Evolutionary conservation across 1,140 invertebrate species (phyloP).

Genomic region (Psix sp.): DNA sequence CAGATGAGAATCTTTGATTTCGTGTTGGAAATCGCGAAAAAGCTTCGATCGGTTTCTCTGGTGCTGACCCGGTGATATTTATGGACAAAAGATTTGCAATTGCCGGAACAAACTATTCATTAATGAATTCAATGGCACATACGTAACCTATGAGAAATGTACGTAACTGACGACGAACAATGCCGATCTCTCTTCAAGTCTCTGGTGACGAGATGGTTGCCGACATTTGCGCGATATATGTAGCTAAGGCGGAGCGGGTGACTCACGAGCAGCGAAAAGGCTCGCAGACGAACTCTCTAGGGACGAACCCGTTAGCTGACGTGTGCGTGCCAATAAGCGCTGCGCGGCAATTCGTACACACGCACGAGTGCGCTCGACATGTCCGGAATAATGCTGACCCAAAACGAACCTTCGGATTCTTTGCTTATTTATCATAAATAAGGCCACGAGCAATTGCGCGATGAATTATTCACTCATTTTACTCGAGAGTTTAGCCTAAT

Average conservation of each 20-base stretch:
- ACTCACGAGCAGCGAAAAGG: constrained; percentile 36
- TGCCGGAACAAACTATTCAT: constrained; percentile 30
- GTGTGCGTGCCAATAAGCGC: constrained; percentile 9
- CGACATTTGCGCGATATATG: constrained; percentile 30
- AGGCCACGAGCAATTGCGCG: constrained; percentile 24
- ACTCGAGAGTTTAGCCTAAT: constrained; percentile 12
- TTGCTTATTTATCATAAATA: constrained; percentile 13
- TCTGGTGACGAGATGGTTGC: constrained; percentile 41
- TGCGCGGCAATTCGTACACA: constrained; percentile 21
- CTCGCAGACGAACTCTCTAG: constrained; percentile 39
- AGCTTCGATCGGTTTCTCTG: constrained; percentile 14
- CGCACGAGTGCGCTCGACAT: constrained; percentile 7
- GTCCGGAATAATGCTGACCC: constrained; percentile 24
- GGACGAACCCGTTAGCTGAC: no score
- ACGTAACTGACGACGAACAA: constrained; percentile 39
- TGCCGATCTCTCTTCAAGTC: constrained; percentile 38
- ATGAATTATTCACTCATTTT: constrained; percentile 29
- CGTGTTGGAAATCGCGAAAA: constrained; percentile 6
- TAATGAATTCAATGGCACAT: constrained; percentile 37
- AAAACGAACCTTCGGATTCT: constrained; percentile 5
- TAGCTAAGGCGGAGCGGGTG: constrained; percentile 40
- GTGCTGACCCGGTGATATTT: constrained; percentile 39
- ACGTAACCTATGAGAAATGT: constrained; percentile 40
- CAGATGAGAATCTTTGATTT: no score
- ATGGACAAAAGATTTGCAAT: constrained; percentile 18